These are phyloP conservation scores for Callochromis pleurospilus DNA, from an alignment of 2,113 vertebrate species.

Conservation along the genomic window DNA sequence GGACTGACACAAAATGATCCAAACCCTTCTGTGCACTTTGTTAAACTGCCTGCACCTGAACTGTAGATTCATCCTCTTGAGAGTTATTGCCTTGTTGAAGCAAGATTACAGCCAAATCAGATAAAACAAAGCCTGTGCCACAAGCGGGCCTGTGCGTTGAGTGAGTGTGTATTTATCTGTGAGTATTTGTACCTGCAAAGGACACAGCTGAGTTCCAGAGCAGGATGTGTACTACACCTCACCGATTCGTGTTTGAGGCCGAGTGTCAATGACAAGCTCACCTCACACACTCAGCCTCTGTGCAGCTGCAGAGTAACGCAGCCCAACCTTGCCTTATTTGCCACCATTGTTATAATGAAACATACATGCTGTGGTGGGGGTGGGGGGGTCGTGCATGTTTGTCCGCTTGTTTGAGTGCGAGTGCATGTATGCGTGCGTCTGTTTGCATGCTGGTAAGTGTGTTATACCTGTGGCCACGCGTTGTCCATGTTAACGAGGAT, in stretches of 20 bases:
- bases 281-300: conserved; percentile 15
- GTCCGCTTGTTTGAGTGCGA: neutral
- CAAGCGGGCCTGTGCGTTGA: neutral
- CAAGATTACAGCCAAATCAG: conserved; percentile 22
- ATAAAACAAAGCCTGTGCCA: conserved; percentile 28
- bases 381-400: neutral
- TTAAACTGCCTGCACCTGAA: neutral
- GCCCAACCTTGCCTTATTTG: conserved; percentile 47
- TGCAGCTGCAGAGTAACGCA: conserved; percentile 9
- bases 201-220: conserved; percentile 21
- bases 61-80: neutral
- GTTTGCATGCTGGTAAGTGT: conserved; percentile 1
- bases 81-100: conserved; percentile 16
- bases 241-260: conserved; percentile 25
- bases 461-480: conserved; percentile 17
- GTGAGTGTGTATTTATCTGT: neutral
- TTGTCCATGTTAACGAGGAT: conserved; percentile 64
- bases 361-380: conserved; percentile 23
- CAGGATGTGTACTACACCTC: neutral
- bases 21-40: neutral
- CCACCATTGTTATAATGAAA: conserved; percentile 46
- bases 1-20: neutral
- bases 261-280: conserved; percentile 48
- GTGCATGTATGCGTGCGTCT: neutral
- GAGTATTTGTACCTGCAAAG: conserved; percentile 5